Base-by-base conservation (phyloP, 2,113 vertebrate genomes). In the Gambusia affinis region DNA sequence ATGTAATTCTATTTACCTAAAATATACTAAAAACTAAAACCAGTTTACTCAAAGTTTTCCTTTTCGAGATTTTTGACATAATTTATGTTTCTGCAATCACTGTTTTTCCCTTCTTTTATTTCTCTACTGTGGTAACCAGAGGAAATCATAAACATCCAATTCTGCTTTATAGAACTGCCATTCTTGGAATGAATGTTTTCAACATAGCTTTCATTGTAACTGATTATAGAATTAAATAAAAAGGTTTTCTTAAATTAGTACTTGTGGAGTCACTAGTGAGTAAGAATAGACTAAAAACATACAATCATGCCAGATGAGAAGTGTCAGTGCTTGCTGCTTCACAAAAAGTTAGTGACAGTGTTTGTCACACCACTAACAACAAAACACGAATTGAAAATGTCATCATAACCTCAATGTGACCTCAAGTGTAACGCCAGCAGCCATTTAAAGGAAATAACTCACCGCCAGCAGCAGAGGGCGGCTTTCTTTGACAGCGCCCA, bases 401-500 rank as follows among this genome's bases (percentile, higher is more conserved):
- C 22, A 61, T 61, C 7, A 60, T 44, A 24, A 35, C 60, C 54
- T 62, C 37, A 57, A 66, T 27, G 31, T 61, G 63, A 62, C 51
- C 33, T 69, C 33, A 27, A 27, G 19, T 65, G 62, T 62, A 22
- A 76, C 81, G 30, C 68, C 42, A 60, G 68, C 1, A 0, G 22
- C 1, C 3, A 15, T 75, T 47, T 42, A 14, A 60, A 64, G 30
- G 4, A 54, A 65, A 76, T 73, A 28, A 96, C 97, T 97, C 83
- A 99, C 98, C 12, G 96, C 95, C 82, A 99, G 94, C 80, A 99
- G 95, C 69, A 99, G 94, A 74, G 96, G 96, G 82, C 96, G 97
- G 89, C 97, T 96, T 91, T 99, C 97, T 87, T 97, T 99, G 92
- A 99, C 96, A 85, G 98, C 97, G 1, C 98, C 98, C 51, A 99